Conservation (phyloP, 2,888 invertebrate species). For the Drosophila paramelanica region DNA sequence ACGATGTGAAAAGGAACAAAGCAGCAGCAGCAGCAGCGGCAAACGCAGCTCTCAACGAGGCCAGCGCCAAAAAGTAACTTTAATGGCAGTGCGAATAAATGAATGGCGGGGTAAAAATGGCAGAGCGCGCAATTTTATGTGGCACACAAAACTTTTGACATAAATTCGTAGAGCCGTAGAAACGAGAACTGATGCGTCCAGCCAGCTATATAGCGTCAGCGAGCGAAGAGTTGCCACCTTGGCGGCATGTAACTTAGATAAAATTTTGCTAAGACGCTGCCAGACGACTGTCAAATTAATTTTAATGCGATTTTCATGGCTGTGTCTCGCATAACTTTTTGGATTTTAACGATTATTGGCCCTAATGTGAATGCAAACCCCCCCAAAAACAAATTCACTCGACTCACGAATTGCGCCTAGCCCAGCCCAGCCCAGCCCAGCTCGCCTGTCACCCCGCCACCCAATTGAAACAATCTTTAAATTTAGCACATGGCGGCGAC, state of each 20-base stretch:
- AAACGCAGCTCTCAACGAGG: constrained; percentile 44
- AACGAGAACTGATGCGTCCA: constrained; percentile 73
- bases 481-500: constrained; percentile 65
- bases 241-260: constrained; percentile 25
- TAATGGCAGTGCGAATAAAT: constrained; percentile 53
- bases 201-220: constrained; percentile 16
- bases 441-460: constrained; percentile 1
- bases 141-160: constrained; percentile 74
- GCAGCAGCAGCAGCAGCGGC: constrained; percentile 21
- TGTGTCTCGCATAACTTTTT: constrained; percentile 66
- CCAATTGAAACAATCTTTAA: constrained; percentile 73
- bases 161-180: constrained; percentile 66
- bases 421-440: too few species aligned
- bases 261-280: constrained; percentile 45
- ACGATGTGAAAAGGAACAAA: constrained; percentile 58
- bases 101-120: constrained; percentile 48
- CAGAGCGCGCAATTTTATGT: constrained; percentile 53
- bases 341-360: constrained; percentile 80
- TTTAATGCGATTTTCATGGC: constrained; percentile 80
- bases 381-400: not conserved
- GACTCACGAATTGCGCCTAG: not conserved
- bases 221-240: constrained; percentile 65
- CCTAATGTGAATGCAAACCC: constrained; percentile 63
- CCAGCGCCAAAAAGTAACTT: constrained; percentile 61
- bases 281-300: constrained; percentile 78